A percentile compares a stretch with the other conserved stretches of the same genome.
Conservation (phyloP, 2,888 invertebrate genomes). For the Agrotis exclamationis region DNA sequence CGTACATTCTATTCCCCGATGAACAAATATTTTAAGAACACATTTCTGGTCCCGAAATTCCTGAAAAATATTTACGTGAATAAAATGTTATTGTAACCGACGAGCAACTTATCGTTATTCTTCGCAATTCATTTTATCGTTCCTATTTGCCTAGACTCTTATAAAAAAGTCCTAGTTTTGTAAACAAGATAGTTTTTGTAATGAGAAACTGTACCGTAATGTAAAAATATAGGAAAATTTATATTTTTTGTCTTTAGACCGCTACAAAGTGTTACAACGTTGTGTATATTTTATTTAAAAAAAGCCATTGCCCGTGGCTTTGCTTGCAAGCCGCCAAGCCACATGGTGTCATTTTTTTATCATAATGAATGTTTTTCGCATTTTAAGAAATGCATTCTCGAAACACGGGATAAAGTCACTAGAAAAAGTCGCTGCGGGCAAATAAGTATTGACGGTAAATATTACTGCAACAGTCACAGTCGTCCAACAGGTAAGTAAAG, state of each 20-base stretch:
- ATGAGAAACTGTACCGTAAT: slow-evolving; percentile 21
- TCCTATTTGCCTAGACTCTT: neutral
- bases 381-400: no score
- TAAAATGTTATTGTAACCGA: slow-evolving; percentile 35
- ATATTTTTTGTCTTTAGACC: slow-evolving; percentile 4
- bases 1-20: no score
- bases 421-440: no score
- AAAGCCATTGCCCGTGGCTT: no score
- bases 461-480: no score
- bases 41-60: slow-evolving; percentile 12
- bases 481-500: no score
- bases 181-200: slow-evolving; percentile 34
- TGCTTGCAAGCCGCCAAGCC: no score
- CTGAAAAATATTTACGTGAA: slow-evolving; percentile 37
- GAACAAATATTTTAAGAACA: slow-evolving; percentile 2
- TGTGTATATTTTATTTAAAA: no score
- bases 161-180: slow-evolving; percentile 7
- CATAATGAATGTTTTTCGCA: no score
- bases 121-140: slow-evolving; percentile 19
- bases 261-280: neutral
- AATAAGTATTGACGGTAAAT: no score
- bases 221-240: neutral
- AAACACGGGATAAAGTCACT: no score
- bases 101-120: slow-evolving; percentile 5
- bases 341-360: no score